Conservation (phyloP, 2,888 invertebrate species). For the Yponomeuta plumbellus region DNA sequence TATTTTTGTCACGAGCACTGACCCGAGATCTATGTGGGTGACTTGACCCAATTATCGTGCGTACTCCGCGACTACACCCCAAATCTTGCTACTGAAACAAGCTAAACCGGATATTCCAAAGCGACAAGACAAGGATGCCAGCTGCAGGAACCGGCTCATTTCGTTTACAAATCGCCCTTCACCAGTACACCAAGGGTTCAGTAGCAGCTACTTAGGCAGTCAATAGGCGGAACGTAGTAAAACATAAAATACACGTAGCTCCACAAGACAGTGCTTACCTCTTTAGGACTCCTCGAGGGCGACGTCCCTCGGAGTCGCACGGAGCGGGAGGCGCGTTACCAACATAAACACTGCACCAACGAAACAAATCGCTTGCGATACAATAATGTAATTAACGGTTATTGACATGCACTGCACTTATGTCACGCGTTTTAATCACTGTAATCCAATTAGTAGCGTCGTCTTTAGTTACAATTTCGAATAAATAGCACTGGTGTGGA, state of each 20-base stretch:
- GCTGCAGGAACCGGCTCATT: constrained; percentile 43
- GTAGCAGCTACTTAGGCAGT: background rate
- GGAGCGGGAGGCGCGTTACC: constrained; percentile 61
- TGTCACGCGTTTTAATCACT: constrained; percentile 54
- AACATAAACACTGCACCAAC: constrained; percentile 75
- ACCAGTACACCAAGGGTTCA: constrained; percentile 20
- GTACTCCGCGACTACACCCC: background rate
- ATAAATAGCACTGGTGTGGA: background rate
- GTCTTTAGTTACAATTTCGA: constrained; percentile 58
- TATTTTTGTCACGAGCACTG: background rate
- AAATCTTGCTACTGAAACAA: constrained; percentile 4
- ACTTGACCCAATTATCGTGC: constrained; percentile 11
- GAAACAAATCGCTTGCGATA: constrained; percentile 35
- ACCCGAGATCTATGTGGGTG: background rate
- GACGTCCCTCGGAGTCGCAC: constrained; percentile 68
- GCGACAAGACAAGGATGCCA: constrained; percentile 28
- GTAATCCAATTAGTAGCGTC: constrained; percentile 61
- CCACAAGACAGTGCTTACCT: constrained; percentile 37
- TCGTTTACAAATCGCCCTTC: constrained; percentile 31
- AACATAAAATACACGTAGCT: constrained; percentile 34
- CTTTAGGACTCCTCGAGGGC: constrained; percentile 65
- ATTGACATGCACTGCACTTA: constrained; percentile 45
- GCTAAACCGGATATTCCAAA: constrained; percentile 40
- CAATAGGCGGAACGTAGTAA: constrained; percentile 30
- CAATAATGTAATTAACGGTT: constrained; percentile 13